Evolutionary conservation across 2,888 invertebrate genomes (phyloP).

Genomic region (Hirtodrosophila trivittata): DNA sequence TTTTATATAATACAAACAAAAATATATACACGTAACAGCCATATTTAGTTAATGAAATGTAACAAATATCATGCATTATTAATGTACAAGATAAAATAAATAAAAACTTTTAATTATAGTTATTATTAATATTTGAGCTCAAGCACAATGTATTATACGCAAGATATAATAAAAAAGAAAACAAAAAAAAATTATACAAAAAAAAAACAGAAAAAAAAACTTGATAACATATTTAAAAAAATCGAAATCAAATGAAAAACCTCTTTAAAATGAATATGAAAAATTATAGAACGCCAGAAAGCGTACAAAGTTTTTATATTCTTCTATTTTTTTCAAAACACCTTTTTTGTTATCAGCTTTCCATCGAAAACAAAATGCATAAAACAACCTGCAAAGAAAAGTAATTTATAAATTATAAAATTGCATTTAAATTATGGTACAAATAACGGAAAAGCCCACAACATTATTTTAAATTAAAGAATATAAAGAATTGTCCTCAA

Average conservation of each 20-base stretch:
- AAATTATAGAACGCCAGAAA: constrained; percentile 7
- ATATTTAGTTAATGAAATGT: constrained; percentile 74
- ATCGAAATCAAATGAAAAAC: not conserved
- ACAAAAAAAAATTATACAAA: not conserved
- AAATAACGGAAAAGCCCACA: constrained; percentile 37
- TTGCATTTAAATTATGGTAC: constrained; percentile 78
- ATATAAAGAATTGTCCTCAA: constrained; percentile 70
- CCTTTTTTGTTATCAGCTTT: no score
- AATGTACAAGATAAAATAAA: constrained; percentile 68
- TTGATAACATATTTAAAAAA: constrained; percentile 2
- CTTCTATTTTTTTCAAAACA: constrained; percentile 2
- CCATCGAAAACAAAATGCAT: constrained; percentile 12
- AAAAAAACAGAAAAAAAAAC: not conserved
- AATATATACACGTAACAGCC: constrained; percentile 59
- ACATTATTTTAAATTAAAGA: constrained; percentile 72
- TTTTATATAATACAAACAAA: constrained; percentile 14
- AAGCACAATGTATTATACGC: constrained; percentile 68
- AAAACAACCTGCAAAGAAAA: no score
- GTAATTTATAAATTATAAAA: constrained; percentile 14
- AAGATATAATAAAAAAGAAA: constrained; percentile 20
- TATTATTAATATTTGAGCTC: constrained; percentile 49
- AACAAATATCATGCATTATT: constrained; percentile 67
- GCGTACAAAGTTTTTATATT: not conserved
- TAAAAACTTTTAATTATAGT: constrained; percentile 60
- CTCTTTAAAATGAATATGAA: constrained; percentile 3